Percentiles rank a stretch among this genome's conserved stretches.
phyloP scores from a whole-genome alignment of 92 coral and sea anemone species.

The Parazoanthus swiftii region DNA sequence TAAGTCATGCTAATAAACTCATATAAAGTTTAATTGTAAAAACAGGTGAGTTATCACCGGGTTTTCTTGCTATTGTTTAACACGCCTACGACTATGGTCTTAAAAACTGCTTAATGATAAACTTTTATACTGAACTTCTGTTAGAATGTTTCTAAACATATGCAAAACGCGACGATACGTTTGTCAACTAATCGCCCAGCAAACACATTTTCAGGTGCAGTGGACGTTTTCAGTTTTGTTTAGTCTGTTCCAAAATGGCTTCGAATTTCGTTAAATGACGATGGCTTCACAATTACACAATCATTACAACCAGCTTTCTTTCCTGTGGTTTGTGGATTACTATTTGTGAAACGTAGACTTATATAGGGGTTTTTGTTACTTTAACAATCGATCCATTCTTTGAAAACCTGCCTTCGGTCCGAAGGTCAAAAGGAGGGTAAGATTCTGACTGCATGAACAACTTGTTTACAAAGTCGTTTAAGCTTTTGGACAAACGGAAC shows the following conservation, averaged over 20 bases:
- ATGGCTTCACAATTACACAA: no score
- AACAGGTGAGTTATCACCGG: not conserved
- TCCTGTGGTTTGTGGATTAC: not conserved
- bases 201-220: slow-evolving; percentile 21
- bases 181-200: not conserved
- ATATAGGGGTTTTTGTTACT: no score
- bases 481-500: not conserved
- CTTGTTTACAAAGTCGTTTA: not conserved
- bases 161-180: slow-evolving; percentile 3
- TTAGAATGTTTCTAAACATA: not conserved
- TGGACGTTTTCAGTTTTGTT: not conserved
- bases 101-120: not conserved
- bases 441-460: not conserved
- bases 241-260: not conserved
- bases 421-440: not conserved
- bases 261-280: not conserved
- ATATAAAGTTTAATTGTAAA: no score
- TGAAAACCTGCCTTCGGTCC: no score
- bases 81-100: not conserved
- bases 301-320: not conserved
- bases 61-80: not conserved
- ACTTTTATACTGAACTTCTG: not conserved
- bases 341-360: not conserved
- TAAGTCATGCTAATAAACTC: no score
- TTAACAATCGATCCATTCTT: not conserved